phyloP scores from a whole-genome alignment of 2,888 invertebrate species.

The Aphrophora alni region DNA sequence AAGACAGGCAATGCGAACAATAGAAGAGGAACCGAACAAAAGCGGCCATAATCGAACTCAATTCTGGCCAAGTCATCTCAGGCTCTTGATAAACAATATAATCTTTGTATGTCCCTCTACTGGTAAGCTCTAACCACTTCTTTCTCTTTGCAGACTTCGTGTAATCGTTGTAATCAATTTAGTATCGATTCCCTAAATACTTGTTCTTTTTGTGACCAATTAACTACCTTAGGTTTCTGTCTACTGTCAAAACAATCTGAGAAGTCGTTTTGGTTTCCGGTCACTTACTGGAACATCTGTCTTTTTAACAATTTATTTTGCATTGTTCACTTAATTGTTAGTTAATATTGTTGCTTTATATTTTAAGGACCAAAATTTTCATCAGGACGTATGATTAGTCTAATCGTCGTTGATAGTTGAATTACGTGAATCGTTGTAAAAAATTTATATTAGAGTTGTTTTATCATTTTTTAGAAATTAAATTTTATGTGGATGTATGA shows the following conservation, averaged over 20 bases:
- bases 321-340: too few relatives aligned
- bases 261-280: neutral
- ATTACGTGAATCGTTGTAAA: too few relatives aligned
- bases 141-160: slow-evolving; percentile 24
- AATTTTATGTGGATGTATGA: too few relatives aligned
- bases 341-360: too few relatives aligned
- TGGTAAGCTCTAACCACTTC: slow-evolving; percentile 19
- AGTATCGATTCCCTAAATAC: slow-evolving; percentile 10
- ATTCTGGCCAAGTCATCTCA: slow-evolving; percentile 33
- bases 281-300: neutral
- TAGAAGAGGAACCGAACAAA: slow-evolving; percentile 28
- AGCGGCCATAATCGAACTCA: slow-evolving; percentile 35
- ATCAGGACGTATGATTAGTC: too few relatives aligned
- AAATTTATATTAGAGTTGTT: too few relatives aligned
- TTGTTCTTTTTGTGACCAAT: neutral
- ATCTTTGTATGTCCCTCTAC: slow-evolving; percentile 23
- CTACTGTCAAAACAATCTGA: neutral
- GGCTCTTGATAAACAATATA: slow-evolving; percentile 33
- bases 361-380: too few relatives aligned
- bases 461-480: too few relatives aligned
- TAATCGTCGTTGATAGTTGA: too few relatives aligned
- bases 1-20: slow-evolving; percentile 22
- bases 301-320: neutral
- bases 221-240: neutral
- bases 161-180: slow-evolving; percentile 33